Base-by-base conservation (phyloP, 1,140 invertebrate genomes). In the Drosophila ficusphila region DNA sequence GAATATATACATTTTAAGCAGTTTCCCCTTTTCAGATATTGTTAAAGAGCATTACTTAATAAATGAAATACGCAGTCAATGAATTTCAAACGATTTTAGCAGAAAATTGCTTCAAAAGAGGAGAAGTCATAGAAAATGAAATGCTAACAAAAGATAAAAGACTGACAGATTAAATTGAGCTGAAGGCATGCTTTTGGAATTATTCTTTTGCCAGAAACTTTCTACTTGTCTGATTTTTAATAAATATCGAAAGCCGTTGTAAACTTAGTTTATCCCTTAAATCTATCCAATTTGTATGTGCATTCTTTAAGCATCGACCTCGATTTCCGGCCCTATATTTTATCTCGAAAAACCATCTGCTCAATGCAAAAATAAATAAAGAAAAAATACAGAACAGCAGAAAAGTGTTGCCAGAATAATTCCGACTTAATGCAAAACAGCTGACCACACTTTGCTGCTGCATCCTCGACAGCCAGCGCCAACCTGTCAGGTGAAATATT, bases 1-100 rank as follows among this genome's bases (percentile, higher is more conserved):
- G 58, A 54, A 83, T 83, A 79, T 85, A 85, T 85, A 85, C 70
- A 85, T 85, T 85, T 85, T 79, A 79, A 85, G 78, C 79, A 85
- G 74, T 14, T 38, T 51, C 60, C 65, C 48, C 38, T 65, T 42
- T 12, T 5, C 33, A 19, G 27, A 33, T 46, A 31, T 11, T 14
- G 6, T 27, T 62, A 46, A 23, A 9, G 29, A 31, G 41, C 68
- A 76, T 58, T 76, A 62, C 56, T 70, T 69, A 83, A 64, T 83
- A 82, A 65, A 82, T 82, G 27, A 77, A 79, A 70, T 79, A 53
- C 60, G 70, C 70, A 75, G 69, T 70, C 70, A 51, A 81, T 79
- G 67, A 72, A 85, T 85, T 79, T 75, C 47, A 79, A 79, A 12
- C 19, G 47, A 21, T n/a, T 70, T 25, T 9, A 11, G 34, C 48